Base-by-base conservation (phyloP, 2,888 invertebrate species). In the Eupithecia centaureata region DNA sequence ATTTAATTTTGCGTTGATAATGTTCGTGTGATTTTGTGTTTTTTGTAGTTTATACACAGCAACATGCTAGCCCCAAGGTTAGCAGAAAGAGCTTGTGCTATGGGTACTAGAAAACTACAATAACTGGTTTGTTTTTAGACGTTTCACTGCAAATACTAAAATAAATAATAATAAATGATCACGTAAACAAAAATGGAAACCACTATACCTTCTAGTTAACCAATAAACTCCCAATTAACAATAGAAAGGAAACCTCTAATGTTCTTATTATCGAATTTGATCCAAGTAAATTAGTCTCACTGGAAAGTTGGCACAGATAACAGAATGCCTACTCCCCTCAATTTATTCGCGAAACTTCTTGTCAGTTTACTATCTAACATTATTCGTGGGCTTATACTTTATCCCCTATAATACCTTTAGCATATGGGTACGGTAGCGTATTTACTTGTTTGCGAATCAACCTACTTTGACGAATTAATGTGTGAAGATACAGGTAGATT, bases 271-370 rank as follows among this genome's bases (percentile, higher is more conserved):
- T 67, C 71, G 70, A 68, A 65, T 73, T 68, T 61, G 70, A 63
- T 63, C 59, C 60, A 28, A 63, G 67, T 52, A 67, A 72, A 69
- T 70, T 62, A 71, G 52, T 62, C 66, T 71, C 65, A 60, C 69
- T 64, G 66, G 67, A 71, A 72, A 74, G 74, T 71, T 65, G 58
- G 67, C 25, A 33, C 35, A 68, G 74, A 74, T 74, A 72, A 72
- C 71, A 71, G 65, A 60, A 69, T 66, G 61, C 69, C 64, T 66
- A 70, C 71, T 84, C 79, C 79, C 82, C 82, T 76, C 76, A 89
- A 90, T 90, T 89, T 90, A 89, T 90, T 86, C 85, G 80, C 78
- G 74, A 77, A 88, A 89, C 83, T 89, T 87, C 84, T 81, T 81
- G 82, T 82, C 85, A 78, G 82, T 84, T 82, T 82, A 85, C 82